Evolutionary conservation across 2,888 invertebrate species (phyloP), one percentile per base, ranked within the genome.

Genomic region (Tromatobia lineatoria): DNA sequence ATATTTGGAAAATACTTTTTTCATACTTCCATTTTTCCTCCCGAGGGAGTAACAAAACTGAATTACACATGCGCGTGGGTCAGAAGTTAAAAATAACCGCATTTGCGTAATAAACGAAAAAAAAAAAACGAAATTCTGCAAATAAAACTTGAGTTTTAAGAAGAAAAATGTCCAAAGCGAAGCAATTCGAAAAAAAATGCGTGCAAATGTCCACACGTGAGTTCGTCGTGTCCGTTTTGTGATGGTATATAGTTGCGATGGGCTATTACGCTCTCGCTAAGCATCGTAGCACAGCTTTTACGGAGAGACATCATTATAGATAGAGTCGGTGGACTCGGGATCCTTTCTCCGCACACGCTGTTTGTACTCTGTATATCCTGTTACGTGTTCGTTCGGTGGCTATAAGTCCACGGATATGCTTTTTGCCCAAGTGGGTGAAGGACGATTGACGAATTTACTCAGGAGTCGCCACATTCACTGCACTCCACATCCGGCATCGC

Each of bases 381-480:
- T 91, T 90, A 88, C 90, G 86, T 87, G 87, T 89, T 82, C 83
- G 85, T 76, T 34, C 23, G 23, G 57, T n/a, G 45, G 20, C 20
- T 50, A 45, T 11, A 8, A 11, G 75, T 15, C 64, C 8, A 86
- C 76, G 86, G 89, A 90, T 85, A 90, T 89, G 90, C 89, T 90
- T 87, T 87, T 88, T 83, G 89, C 85, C 76, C 87, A 91, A 90
- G 82, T 90, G 88, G 91, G 91, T 91, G 91, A 91, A 92, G 91
- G 91, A 90, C 91, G 87, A 69, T 57, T 71, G 73, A 81, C 74
- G 83, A 87, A 87, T 87, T 83, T 52, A 25, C 64, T 73, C 64
- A 64, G 20, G 20, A 42, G 64, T 67, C 25, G 67, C 66, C 50
- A 50, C 10, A 75, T 23, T 71, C 23, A 59, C 47, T 8, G 20